Conservation (phyloP, 2,797 vertebrate genomes). For the Pipistrellus pipistrellus region DNA sequence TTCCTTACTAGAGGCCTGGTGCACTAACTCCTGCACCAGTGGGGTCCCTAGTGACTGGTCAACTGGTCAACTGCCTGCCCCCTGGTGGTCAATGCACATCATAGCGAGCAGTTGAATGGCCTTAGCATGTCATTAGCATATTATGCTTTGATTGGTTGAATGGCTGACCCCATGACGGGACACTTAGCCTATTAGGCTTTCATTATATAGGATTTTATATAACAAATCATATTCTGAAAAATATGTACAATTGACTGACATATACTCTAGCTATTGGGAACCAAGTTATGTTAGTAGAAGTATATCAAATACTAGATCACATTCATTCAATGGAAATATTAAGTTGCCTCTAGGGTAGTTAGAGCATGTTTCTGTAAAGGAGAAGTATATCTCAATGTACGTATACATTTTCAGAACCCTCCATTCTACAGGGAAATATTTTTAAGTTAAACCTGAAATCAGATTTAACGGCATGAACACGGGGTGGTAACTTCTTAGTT, state of each 20-base stretch:
- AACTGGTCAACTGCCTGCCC: no score
- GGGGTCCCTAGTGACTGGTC: no score
- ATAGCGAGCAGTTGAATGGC: no score
- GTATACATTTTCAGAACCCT: background rate
- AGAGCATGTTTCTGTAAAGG: background rate
- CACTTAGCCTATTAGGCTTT: no score
- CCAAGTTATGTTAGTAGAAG: background rate
- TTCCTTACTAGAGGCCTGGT: background rate
- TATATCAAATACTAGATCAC: background rate
- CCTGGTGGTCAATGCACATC: no score
- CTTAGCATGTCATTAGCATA: no score
- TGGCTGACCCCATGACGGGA: no score
- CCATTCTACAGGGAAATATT: background rate
- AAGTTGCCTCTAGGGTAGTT: background rate
- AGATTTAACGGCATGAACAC: background rate
- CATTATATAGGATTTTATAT: background rate
- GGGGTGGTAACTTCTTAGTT: background rate
- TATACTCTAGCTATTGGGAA: background rate
- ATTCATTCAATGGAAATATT: background rate
- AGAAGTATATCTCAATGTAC: background rate
- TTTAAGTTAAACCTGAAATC: slow-evolving; percentile 23
- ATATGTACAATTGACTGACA: background rate
- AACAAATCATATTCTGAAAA: background rate
- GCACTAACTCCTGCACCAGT: no score
- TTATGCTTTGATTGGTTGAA: no score